These are phyloP conservation scores for Pilophorus perplexus DNA, from an alignment of 2,888 invertebrate genomes.

Conservation along the genomic window DNA sequence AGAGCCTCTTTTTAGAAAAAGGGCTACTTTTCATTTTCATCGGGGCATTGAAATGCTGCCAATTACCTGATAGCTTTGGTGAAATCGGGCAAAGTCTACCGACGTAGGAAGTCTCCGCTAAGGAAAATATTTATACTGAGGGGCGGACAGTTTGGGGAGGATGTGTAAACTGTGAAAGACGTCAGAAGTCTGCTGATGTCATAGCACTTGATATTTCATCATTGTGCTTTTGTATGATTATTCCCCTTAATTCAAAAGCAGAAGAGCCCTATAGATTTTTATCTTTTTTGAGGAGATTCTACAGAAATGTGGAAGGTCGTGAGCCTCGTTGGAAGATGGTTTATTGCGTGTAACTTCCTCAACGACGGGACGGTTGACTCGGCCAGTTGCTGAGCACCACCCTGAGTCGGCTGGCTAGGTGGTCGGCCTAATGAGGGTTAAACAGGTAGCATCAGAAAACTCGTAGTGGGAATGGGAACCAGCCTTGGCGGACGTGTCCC, in stretches of 20 bases:
- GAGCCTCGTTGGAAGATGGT: slow-evolving; percentile 12
- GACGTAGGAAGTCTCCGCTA: too few species aligned
- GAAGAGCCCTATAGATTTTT: too few species aligned
- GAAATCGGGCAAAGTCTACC: too few species aligned
- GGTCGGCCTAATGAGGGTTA: slow-evolving; percentile 20
- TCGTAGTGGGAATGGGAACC: slow-evolving; percentile 6
- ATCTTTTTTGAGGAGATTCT: too few species aligned
- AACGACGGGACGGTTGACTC: background rate
- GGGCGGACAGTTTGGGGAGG: too few species aligned
- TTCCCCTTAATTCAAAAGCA: too few species aligned
- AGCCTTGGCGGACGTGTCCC: slow-evolving; percentile 19
- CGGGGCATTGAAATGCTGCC: slow-evolving; percentile 9
- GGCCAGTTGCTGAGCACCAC: background rate
- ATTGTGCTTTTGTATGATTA: too few species aligned
- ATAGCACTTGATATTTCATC: too few species aligned
- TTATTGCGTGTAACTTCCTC: slow-evolving; percentile 14
- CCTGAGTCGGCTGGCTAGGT: slow-evolving; percentile 3
- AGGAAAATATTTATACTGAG: too few species aligned
- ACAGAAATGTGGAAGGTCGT: too few species aligned
- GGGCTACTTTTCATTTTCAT: background rate
- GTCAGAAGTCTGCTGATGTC: too few species aligned
- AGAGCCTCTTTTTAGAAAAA: background rate
- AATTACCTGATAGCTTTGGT: slow-evolving; percentile 13
- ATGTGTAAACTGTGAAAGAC: too few species aligned
- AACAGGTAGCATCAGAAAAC: slow-evolving; percentile 15